Evolutionary conservation across 2,113 vertebrate genomes (phyloP), one percentile per base, ranked within the genome.

Genomic region (Canis aureus): DNA sequence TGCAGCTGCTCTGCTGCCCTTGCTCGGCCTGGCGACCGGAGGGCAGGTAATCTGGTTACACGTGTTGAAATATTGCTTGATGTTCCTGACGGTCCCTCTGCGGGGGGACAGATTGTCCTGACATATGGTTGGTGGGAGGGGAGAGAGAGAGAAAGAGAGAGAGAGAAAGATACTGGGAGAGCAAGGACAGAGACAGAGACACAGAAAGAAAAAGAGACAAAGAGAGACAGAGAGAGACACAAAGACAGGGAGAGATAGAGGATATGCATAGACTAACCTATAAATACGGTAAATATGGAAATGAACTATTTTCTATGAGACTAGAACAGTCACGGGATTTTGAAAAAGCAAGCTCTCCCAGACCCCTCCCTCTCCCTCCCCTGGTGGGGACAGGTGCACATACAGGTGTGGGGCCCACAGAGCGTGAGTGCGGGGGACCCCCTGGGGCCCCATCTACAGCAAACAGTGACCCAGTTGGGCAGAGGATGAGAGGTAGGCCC

Each of bases 281-380:
- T 8, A n/a, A 89, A 23, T 22, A 23, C 0, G 66, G 59, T 29
- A 51, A 35, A 74, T 10, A 23, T n/a, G 0, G 38, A 59, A 67
- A 67, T 12, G 10, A 86, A 23, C 29, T 59, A 8, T 5, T 69
- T 95, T 91, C 35, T 29, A 8, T 53, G 13, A 27, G 13, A 10
- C 12, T 53, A 23, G 29, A 51, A 11, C 25, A 57, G 43, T 83
- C 29, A 5, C 23, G 51, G 10, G 23, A 23, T 22, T 89, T 87
- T 51, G 38, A 29, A 22, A 64, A 62, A 60, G 16, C 38, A 62
- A 22, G 5, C 10, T 25, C 43, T 67, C 55, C 78, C 22, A 5
- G 38, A n/a, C 3, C 29, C 43, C 11, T 22, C 49, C 12, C 1
- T 8, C 0, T 29, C 43, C 11, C 16, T n/a, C 12, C 1, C 11